These are phyloP conservation scores for Zaprionus gabonicus DNA, from an alignment of 1,140 invertebrate species.

Conservation along the genomic window DNA sequence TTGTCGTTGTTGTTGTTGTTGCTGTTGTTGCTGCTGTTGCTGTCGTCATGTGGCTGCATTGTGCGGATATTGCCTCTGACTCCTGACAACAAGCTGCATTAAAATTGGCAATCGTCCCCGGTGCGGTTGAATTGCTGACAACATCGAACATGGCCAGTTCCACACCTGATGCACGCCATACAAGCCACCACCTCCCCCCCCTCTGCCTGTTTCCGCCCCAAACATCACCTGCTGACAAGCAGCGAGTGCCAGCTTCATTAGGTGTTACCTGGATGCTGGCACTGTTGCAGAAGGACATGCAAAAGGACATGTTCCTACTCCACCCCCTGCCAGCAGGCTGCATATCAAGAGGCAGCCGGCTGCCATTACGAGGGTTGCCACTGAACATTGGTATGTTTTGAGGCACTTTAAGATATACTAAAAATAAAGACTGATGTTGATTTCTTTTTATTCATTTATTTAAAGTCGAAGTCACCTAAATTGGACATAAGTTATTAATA, in stretches of 20 bases:
- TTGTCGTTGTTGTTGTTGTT: conserved; percentile 20
- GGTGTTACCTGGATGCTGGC: conserved; percentile 17
- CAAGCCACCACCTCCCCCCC: background rate
- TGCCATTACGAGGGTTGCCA: conserved; percentile 27
- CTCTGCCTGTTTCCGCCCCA: background rate
- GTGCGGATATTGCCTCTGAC: conserved; percentile 32
- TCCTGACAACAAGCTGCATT: conserved; percentile 44
- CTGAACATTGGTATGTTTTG: too few relatives aligned
- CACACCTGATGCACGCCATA: conserved; percentile 39
- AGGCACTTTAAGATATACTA: too few relatives aligned
- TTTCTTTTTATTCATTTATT: too few relatives aligned
- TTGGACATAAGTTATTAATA: too few relatives aligned
- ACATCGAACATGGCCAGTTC: conserved; percentile 41
- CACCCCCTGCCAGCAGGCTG: background rate
- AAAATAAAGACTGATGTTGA: too few relatives aligned
- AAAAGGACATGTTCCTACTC: conserved; percentile 6
- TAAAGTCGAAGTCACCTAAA: too few relatives aligned
- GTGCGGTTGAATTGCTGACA: conserved; percentile 55
- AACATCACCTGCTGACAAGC: conserved; percentile 23
- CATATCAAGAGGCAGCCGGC: conserved; percentile 32
- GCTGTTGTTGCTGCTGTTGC: conserved; percentile 7
- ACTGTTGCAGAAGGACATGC: conserved; percentile 25
- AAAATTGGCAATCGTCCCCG: conserved; percentile 49
- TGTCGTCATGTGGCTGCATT: conserved; percentile 4
- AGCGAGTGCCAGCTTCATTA: conserved; percentile 41